Percentiles rank a stretch among this genome's conserved stretches.
Conservation (phyloP, 2,113 vertebrate species). For the Rafetus swinhoei region DNA sequence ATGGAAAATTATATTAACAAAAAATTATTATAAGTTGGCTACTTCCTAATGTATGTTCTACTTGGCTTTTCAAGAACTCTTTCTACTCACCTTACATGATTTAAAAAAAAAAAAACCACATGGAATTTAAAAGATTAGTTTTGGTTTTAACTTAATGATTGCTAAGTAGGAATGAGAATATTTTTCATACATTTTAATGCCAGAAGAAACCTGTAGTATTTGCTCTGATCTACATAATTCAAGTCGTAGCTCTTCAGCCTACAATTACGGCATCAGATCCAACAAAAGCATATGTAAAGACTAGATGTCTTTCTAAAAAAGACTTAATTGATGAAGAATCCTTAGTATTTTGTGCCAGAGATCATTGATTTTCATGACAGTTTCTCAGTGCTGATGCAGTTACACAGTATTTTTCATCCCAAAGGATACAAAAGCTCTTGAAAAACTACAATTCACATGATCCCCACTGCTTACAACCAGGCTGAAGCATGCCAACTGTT, state of each 20-base stretch:
- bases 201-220: background rate
- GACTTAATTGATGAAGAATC: background rate
- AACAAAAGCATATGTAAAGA: background rate
- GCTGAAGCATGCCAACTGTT: background rate
- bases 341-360: background rate
- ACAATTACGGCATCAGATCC: background rate
- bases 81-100: background rate
- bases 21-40: background rate
- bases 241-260: background rate
- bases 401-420: background rate
- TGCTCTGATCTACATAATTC: background rate
- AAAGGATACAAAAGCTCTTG: background rate
- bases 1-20: background rate
- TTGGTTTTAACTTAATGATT: background rate
- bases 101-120: background rate
- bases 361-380: background rate
- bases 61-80: background rate
- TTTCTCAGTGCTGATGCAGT: background rate
- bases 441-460: background rate
- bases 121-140: background rate
- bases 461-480: background rate
- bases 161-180: background rate
- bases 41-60: background rate
- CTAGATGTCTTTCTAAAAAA: background rate
- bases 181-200: accelerated